phyloP scores from a whole-genome alignment of 2,888 invertebrate species.

The Hypsopygia costalis region DNA sequence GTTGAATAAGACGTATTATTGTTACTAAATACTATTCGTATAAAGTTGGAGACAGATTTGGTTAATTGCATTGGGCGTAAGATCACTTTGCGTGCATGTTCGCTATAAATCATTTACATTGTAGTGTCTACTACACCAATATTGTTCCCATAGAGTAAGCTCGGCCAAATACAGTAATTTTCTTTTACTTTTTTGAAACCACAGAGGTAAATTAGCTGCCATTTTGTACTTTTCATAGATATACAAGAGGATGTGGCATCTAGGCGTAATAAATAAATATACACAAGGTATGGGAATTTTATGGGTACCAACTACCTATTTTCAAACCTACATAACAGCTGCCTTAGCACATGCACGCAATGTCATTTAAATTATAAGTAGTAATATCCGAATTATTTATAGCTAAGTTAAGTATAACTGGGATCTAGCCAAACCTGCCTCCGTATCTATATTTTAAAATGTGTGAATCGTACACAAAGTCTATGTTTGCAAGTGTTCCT shows the following conservation, averaged over 20 bases:
- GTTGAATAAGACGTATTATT: conserved; percentile 20
- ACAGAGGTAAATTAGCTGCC: conserved; percentile 60
- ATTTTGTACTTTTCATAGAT: conserved; percentile 48
- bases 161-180: conserved; percentile 58
- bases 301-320: conserved; percentile 33
- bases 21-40: conserved; percentile 20
- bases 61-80: conserved; percentile 9
- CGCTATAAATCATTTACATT: conserved; percentile 38
- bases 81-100: conserved; percentile 48
- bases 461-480: conserved; percentile 27
- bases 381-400: conserved; percentile 19
- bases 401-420: not conserved
- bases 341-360: conserved; percentile 59
- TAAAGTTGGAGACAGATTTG: conserved; percentile 37
- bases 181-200: conserved; percentile 37
- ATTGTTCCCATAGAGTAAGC: conserved; percentile 77
- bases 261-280: conserved; percentile 9
- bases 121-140: conserved; percentile 52
- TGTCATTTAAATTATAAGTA: conserved; percentile 25
- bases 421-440: conserved; percentile 26
- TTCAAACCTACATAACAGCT: conserved; percentile 59
- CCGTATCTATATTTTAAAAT: conserved; percentile 21
- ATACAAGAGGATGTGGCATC: conserved; percentile 2
- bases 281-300: conserved; percentile 17
- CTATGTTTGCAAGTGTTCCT: conserved; percentile 18